A percentile compares a stretch with the other conserved stretches of the same genome.
phyloP scores from a whole-genome alignment of 2,888 invertebrate species.

The Schizotus pectinicornis region DNA sequence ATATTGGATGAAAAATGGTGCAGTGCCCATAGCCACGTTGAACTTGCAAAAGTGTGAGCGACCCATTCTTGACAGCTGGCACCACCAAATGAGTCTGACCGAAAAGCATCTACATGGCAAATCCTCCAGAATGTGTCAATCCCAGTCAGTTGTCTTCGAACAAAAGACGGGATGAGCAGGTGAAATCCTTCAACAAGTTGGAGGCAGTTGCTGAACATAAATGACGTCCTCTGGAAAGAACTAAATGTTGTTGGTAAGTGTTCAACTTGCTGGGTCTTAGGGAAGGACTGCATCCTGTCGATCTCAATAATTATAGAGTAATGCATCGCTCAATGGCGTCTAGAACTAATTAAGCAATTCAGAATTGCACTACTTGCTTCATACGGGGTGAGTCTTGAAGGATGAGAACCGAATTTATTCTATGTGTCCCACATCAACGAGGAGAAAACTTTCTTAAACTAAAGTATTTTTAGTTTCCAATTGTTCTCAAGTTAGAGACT shows the following conservation, averaged over 20 bases:
- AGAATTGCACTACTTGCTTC: too few relatives aligned
- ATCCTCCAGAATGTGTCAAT: slow-evolving; percentile 72
- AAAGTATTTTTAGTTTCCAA: too few relatives aligned
- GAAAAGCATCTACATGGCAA: slow-evolving; percentile 73
- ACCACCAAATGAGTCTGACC: slow-evolving; percentile 81
- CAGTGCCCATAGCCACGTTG: slow-evolving; percentile 76
- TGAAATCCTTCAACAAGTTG: slow-evolving; percentile 70
- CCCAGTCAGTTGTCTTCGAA: slow-evolving; percentile 64
- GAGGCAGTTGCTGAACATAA: slow-evolving; percentile 66
- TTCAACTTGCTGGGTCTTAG: too few relatives aligned
- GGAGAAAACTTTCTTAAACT: too few relatives aligned
- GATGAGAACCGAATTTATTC: too few relatives aligned
- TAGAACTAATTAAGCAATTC: too few relatives aligned
- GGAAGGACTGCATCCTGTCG: too few relatives aligned
- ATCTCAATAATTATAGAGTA: too few relatives aligned
- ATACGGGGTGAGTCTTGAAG: too few relatives aligned
- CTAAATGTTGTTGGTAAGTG: slow-evolving; percentile 77
- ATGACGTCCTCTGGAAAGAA: slow-evolving; percentile 70
- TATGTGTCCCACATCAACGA: too few relatives aligned
- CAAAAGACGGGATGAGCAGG: slow-evolving; percentile 70
- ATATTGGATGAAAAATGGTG: slow-evolving; percentile 80
- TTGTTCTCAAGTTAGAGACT: too few relatives aligned
- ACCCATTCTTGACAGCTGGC: slow-evolving; percentile 77
- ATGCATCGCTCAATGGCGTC: too few relatives aligned
- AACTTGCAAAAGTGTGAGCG: slow-evolving; percentile 71